Base-by-base conservation (phyloP, 2,113 vertebrate genomes). In the Prionailurus viverrinus region DNA sequence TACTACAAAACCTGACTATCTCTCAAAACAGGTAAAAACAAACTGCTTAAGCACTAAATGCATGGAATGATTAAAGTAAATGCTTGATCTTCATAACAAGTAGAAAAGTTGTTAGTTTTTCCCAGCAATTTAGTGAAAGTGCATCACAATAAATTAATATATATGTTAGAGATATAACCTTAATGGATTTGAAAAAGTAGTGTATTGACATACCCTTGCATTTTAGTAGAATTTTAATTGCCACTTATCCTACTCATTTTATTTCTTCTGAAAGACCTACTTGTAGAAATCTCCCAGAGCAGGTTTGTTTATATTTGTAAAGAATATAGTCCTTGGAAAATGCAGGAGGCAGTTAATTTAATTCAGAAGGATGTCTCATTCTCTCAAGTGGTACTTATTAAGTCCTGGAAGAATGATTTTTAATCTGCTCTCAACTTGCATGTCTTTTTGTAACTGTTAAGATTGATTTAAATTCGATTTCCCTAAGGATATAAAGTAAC, bases 21-120 rank as follows among this genome's bases (percentile, higher is more conserved):
- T 98, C 99, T 80, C 99, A 99, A 86, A 99, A 99, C 98, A 99
- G 99, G 99, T 99, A 98, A 98, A 97, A 53, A 97, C 78, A 84
- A 45, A 41, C 82, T 88, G 79, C 53, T 29, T 81, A 68, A 51
- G 0, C 58, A 93, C 95, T 93, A 61, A 39, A n/a, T 85, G 0
- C 16, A 74, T 27, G 41, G 5, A 93, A 65, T 73, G 33, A 39
- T 92, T 95, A 61, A 83, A 66, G 33, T 85, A 71, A 93, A 48
- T 69, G 1, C 74, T 10, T 90, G 27, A 36, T 78, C 4, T 81
- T 89, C 18, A 74, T 31, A 74, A 61, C 19, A 90, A 76, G 3
- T 74, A 48, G 33, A 78, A 95, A 83, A 61, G 5, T n/a, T 85
- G 18, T 89, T 68, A 66, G 0, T 0, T 89, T 61, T 92, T 48